These are phyloP conservation scores for Pseudeuparius sepicola DNA, from an alignment of 2,888 invertebrate species.

Conservation along the genomic window DNA sequence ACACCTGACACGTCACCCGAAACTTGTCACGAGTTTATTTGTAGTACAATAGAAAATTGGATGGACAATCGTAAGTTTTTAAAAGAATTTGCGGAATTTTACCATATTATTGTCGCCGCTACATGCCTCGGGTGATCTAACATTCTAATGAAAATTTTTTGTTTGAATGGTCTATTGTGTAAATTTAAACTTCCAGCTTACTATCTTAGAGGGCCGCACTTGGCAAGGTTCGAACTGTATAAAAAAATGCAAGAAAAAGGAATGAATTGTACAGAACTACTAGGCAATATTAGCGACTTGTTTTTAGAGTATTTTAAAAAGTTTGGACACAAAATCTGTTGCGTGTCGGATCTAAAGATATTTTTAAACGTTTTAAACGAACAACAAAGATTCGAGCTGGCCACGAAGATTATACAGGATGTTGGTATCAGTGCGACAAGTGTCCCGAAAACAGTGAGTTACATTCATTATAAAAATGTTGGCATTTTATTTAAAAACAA, in stretches of 20 bases:
- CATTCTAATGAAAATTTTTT: too few relatives aligned
- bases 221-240: conserved; percentile 72
- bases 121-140: too few relatives aligned
- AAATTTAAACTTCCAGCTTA: conserved; percentile 32
- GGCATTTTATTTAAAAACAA: too few relatives aligned
- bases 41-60: conserved; percentile 36
- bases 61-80: conserved; percentile 32
- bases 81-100: too few relatives aligned
- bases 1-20: conserved; percentile 36
- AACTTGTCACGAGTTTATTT: conserved; percentile 40
- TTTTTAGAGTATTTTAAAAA: conserved; percentile 68
- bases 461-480: too few relatives aligned
- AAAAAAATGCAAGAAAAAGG: conserved; percentile 47
- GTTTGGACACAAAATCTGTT: conserved; percentile 82
- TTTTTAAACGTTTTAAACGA: conserved; percentile 62
- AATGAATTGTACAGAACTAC: conserved; percentile 43
- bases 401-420: conserved; percentile 50
- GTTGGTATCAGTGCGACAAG: conserved; percentile 54
- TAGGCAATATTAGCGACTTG: conserved; percentile 57
- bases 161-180: not conserved
- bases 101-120: too few relatives aligned
- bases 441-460: conserved; percentile 53
- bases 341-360: conserved; percentile 70
- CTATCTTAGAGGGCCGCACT: conserved; percentile 66
- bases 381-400: conserved; percentile 49